Evolutionary conservation across 2,113 vertebrate species (phyloP).

Genomic region (Semnornis frantzii): DNA sequence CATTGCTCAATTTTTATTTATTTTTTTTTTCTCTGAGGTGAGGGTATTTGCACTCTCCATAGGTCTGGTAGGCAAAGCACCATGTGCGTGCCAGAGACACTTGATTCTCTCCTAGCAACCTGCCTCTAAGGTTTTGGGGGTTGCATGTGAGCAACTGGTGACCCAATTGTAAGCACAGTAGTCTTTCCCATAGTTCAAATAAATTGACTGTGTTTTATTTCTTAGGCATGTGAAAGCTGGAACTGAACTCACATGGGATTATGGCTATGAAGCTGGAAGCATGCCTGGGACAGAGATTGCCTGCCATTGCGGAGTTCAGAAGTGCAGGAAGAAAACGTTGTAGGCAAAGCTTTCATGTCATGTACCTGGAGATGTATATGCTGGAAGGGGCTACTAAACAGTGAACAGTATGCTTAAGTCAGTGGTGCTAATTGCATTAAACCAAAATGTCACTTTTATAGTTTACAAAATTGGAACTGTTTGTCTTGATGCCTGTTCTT

Average conservation of each 20-base stretch:
- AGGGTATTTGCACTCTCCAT: background rate
- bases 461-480: background rate
- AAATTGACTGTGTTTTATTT: conserved; percentile 44
- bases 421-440: conserved; percentile 23
- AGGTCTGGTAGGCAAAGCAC: background rate
- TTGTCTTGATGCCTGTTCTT: background rate
- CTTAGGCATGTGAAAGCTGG: conserved; percentile 87
- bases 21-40: background rate
- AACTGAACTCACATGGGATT: conserved; percentile 92
- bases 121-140: background rate
- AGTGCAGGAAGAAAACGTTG: conserved; percentile 79
- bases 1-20: background rate
- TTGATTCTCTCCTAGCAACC: background rate
- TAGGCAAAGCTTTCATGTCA: conserved; percentile 4
- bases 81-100: background rate
- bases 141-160: background rate
- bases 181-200: background rate
- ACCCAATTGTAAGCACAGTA: background rate
- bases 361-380: background rate
- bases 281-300: conserved; percentile 76
- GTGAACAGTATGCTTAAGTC: background rate
- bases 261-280: conserved; percentile 76
- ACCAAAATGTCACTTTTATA: background rate
- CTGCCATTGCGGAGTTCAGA: conserved; percentile 82
- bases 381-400: background rate